Base-by-base conservation (phyloP, 30 jellyfish, hydroid and myxozoan species). In the Chrysaora quinquecirrha region DNA sequence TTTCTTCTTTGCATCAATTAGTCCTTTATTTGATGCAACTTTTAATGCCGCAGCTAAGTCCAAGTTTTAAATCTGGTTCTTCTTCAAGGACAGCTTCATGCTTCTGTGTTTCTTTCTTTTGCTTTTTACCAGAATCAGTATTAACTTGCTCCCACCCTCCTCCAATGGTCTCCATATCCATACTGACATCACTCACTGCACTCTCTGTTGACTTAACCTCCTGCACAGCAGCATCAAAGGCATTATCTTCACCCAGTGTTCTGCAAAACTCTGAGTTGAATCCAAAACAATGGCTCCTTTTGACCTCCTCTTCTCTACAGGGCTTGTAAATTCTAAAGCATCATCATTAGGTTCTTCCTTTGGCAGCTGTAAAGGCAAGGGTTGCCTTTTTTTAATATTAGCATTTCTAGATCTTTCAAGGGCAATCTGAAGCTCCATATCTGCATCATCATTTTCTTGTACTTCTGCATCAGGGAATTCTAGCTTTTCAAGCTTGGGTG, bases 361-460 rank as follows among this genome's bases (percentile, higher is more conserved):
- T n/a, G n/a, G n/a, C n/a, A n/a, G n/a, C n/a, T n/a, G n/a, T n/a
- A n/a, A n/a, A n/a, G n/a, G n/a, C n/a, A n/a, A n/a, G n/a, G 54
- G 6, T 38, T 38, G 54, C 11, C 11, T 38, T 38, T 38, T 38
- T 86, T 85, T 91, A 20, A 73, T 64, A 70, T 91, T 91, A 11
- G 94, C 43, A 43, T 96, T 85, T 22, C 99, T 78, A 14, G 96
- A 76, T 58, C 99, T 82, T 33, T 93, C 95, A 31, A 94, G 95
- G 1, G 99, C 99, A 87, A 82, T 58, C 74, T 94, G 97, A 24
- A 94, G 61, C 68, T 94, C 99, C 28, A 89, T 81, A 63, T 88
- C 99, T 2, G 99, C 97, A 73, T 94, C 99, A 56, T 94, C 99
- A n/a, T 94, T 96, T 48, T 94, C 99, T n/a, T n/a, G n/a, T n/a